Conservation (phyloP, 2,888 invertebrate genomes). For the Nemotelus nigrinus region DNA sequence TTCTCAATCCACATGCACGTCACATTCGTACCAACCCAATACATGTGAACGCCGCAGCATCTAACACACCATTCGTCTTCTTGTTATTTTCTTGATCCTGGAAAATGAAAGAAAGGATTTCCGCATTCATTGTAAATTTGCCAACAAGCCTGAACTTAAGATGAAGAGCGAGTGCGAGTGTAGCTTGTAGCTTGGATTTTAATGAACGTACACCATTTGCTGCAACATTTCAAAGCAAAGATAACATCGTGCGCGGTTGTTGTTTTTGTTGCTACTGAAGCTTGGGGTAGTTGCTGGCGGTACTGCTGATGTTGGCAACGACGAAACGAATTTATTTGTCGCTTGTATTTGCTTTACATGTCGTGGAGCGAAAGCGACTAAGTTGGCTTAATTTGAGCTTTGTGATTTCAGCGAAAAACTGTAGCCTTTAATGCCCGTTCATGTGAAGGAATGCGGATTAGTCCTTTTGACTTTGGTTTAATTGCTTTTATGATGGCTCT, state of each 20-base stretch:
- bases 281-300: neutral
- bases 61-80: conserved; percentile 29
- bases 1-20: neutral
- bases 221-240: conserved; percentile 30
- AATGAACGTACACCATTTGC: conserved; percentile 37
- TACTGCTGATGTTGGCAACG: neutral
- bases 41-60: neutral
- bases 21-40: neutral
- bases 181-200: conserved; percentile 18
- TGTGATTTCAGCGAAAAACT: neutral
- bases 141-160: conserved; percentile 38
- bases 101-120: conserved; percentile 40
- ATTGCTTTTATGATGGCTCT: neutral
- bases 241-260: conserved; percentile 14
- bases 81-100: conserved; percentile 35
- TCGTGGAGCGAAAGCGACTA: neutral
- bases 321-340: conserved; percentile 29
- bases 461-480: neutral
- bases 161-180: neutral
- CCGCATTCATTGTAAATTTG: conserved; percentile 42
- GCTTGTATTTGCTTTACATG: conserved; percentile 23
- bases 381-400: neutral
- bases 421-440: neutral
- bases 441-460: neutral
- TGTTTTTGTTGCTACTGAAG: neutral